Base-by-base conservation (phyloP, 2,113 vertebrate genomes). In the Dicrurus megarhynchus region DNA sequence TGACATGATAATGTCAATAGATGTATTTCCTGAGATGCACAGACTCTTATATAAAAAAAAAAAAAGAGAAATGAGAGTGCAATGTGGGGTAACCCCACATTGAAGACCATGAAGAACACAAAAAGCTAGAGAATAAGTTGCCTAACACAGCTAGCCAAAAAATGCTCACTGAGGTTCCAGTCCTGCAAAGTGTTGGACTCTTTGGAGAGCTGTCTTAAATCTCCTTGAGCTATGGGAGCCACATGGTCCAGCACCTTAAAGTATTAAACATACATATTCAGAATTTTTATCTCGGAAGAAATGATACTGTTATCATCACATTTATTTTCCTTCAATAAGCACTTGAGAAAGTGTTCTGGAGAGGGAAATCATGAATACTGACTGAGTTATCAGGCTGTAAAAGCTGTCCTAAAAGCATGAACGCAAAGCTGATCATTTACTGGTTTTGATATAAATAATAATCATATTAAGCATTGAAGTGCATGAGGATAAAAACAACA, bases 361-460 rank as follows among this genome's bases (percentile, higher is more conserved):
- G 39, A 92, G 78, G 53, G 49, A 84, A 97, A 73, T 82, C 52
- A 92, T 35, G 53, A 85, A 74, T 23, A 37, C 23, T 52, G 44
- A 55, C 47, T 89, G 61, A 96, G 37, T 78, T 95, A 65, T 88
- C 60, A 92, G 52, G 26, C 39, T 63, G 20, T 56, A 91, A 96
- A 93, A 47, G 37, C 24, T 73, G 46, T 50, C 86, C 39, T 81
- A 70, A 96, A 90, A 91, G 80, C 64, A 47, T n/a, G 55, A 70
- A 83, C 3, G 4, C 17, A 87, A 97, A 94, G 47, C 44, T 64
- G 35, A 57, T 92, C 21, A 24, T 73, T 89, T 89, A 77, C 32
- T 46, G 28, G n/a, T 37, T 89, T 69, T 96, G 67, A 94, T 46
- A 77, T n/a, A 87, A 95, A 95, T 50, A 92, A 42, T 78, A 89